Evolutionary conservation across 2,888 invertebrate species (phyloP).

Genomic region (Microctonus hyperodae): DNA sequence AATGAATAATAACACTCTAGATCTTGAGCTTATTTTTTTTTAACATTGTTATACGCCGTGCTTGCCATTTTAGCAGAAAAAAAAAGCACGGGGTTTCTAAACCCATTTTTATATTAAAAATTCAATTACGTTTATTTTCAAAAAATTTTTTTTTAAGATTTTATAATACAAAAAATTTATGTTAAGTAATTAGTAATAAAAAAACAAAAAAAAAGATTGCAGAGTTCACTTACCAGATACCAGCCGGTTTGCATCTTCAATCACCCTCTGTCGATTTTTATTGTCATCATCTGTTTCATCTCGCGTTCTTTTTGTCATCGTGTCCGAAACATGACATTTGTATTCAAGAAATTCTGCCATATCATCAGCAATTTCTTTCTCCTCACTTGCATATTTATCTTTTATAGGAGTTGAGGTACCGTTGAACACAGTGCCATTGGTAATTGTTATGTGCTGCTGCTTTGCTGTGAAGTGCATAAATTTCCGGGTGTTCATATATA

Average conservation of each 20-base stretch:
- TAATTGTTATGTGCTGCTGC: constrained; percentile 60
- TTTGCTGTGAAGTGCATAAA: constrained; percentile 59
- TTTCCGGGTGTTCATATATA: constrained; percentile 8
- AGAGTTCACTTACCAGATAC: constrained; percentile 57
- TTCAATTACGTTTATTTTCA: constrained; percentile 1
- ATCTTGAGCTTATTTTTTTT: constrained; percentile 11
- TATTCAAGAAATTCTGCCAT: constrained; percentile 61
- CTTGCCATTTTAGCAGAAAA: constrained; percentile 28
- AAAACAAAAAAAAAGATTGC: neutral
- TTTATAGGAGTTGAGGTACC: constrained; percentile 63
- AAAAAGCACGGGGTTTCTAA: constrained; percentile 60
- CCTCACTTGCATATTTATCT: constrained; percentile 62
- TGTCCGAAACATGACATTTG: constrained; percentile 55
- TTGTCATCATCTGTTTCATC: constrained; percentile 55
- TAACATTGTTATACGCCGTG: constrained; percentile 3
- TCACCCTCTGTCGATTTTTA: constrained; percentile 57
- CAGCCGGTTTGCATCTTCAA: constrained; percentile 59
- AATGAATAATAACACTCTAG: constrained; percentile 24
- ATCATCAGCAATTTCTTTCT: constrained; percentile 60
- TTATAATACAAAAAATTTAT: neutral
- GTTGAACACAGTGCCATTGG: constrained; percentile 62
- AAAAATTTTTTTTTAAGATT: constrained; percentile 29
- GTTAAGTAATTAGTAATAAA: neutral
- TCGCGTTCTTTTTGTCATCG: constrained; percentile 57
- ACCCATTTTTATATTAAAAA: constrained; percentile 46